Conservation (phyloP, 1,140 invertebrate species). For the Rhynchophorus ferrugineus region DNA sequence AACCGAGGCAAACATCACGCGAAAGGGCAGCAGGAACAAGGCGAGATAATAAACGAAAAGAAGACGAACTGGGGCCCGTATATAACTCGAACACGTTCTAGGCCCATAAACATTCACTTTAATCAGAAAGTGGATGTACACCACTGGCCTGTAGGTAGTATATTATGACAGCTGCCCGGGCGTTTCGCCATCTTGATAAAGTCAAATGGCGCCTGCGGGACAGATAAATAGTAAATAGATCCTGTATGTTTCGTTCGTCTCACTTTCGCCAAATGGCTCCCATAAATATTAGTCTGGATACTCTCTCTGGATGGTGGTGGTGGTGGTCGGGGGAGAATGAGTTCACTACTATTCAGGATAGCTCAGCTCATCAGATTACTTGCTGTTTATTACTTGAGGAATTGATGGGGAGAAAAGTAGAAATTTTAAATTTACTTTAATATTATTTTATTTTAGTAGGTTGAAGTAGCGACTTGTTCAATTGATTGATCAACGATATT, state of each 20-base stretch:
- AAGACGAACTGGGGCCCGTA: background rate
- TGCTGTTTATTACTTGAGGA: no score
- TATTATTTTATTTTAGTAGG: no score
- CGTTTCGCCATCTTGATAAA: slow-evolving; percentile 36
- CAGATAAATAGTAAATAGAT: slow-evolving; percentile 39
- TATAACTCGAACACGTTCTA: background rate
- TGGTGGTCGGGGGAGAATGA: no score
- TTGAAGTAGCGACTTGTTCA: no score
- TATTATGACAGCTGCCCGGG: slow-evolving; percentile 6
- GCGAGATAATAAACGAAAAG: background rate
- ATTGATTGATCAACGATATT: no score
- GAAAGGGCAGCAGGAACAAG: background rate
- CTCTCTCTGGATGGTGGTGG: no score
- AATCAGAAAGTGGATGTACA: background rate
- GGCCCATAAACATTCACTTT: background rate
- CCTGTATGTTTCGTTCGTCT: slow-evolving; percentile 30
- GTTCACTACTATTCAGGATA: no score
- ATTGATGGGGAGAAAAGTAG: no score
- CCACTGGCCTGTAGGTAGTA: slow-evolving; percentile 1
- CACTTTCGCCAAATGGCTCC: slow-evolving; percentile 36
- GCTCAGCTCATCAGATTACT: no score
- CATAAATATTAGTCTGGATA: slow-evolving; percentile 32
- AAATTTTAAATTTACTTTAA: no score
- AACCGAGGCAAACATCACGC: no score
- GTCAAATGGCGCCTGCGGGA: slow-evolving; percentile 33